phyloP scores from a whole-genome alignment of 2,888 invertebrate species.

The Caenorhabditis panamensis region DNA sequence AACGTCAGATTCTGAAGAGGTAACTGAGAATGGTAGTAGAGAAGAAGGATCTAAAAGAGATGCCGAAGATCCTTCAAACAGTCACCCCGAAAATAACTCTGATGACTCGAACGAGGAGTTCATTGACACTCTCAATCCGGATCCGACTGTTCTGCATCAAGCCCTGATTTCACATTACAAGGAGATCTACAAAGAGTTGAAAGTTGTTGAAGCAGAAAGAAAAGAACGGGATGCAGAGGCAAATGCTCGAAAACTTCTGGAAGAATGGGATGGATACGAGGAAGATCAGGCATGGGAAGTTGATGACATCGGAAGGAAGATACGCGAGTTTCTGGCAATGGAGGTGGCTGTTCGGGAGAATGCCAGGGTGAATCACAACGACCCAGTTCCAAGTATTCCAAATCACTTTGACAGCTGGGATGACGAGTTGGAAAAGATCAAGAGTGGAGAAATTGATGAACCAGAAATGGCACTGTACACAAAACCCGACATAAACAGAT shows the following conservation, averaged over 20 bases:
- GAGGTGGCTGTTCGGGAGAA: background rate
- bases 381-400: too few relatives aligned
- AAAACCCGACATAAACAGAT: background rate
- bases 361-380: too few relatives aligned
- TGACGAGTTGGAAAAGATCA: background rate
- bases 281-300: conserved; percentile 5
- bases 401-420: background rate
- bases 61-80: background rate
- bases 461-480: conserved; percentile 8
- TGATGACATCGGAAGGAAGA: conserved; percentile 23
- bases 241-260: background rate
- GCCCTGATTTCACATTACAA: conserved; percentile 12
- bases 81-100: too few relatives aligned
- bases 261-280: conserved; percentile 15
- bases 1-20: background rate
- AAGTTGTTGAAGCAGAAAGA: background rate
- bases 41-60: background rate
- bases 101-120: too few relatives aligned
- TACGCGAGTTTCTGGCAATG: conserved; percentile 30
- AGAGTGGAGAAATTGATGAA: background rate
- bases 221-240: conserved; percentile 6
- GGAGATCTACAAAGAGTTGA: conserved; percentile 1
- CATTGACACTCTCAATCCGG: background rate
- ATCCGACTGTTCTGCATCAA: background rate
- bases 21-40: background rate